These are phyloP conservation scores for Alitta virens DNA, from an alignment of 2,888 invertebrate genomes.

Conservation along the genomic window DNA sequence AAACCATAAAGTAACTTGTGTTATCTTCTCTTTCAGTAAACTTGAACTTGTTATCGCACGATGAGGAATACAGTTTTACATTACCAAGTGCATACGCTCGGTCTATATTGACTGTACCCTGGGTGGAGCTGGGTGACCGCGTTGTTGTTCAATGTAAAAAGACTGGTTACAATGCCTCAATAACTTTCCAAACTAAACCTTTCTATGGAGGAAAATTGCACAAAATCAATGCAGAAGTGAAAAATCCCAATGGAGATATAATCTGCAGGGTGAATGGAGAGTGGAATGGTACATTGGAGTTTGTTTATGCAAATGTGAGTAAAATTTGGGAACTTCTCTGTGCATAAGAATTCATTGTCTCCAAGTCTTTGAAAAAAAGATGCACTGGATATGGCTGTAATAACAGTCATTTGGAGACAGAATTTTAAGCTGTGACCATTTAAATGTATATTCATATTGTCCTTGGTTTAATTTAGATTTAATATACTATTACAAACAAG, in stretches of 20 bases:
- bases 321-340: no score
- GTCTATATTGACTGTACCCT: conserved; percentile 61
- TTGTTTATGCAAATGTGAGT: conserved; percentile 56
- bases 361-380: no score
- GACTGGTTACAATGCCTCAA: conserved; percentile 55
- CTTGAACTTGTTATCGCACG: conserved; percentile 42
- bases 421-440: neutral
- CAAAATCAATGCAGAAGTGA: conserved; percentile 59
- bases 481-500: no score
- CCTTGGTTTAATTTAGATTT: neutral
- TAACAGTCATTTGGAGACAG: no score
- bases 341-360: no score
- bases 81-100: conserved; percentile 60
- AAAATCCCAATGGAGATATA: conserved; percentile 49
- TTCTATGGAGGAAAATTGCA: conserved; percentile 62
- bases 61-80: conserved; percentile 58
- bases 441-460: neutral
- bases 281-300: conserved; percentile 59
- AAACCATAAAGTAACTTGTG: no score
- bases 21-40: conserved; percentile 38
- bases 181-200: conserved; percentile 61
- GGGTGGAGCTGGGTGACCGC: conserved; percentile 61
- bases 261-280: conserved; percentile 58
- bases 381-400: no score
- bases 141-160: conserved; percentile 55